Evolutionary conservation across 2,888 invertebrate genomes (phyloP).

Genomic region (Drosophila subquinaria): DNA sequence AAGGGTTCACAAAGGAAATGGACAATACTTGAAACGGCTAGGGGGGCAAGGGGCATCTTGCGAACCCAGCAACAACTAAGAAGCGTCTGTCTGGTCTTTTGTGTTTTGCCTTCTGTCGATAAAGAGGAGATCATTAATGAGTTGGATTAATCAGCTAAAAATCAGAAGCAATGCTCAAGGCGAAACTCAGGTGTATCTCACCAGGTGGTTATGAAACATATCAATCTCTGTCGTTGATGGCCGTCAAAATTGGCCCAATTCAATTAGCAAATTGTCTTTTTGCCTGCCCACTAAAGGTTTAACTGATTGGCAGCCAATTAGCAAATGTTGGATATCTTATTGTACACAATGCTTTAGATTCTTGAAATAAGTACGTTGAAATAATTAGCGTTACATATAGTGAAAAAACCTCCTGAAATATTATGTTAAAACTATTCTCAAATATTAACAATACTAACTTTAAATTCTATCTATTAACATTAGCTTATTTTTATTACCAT

Average conservation of each 20-base stretch:
- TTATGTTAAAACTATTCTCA: neutral
- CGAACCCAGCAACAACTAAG: neutral
- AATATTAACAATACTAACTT: neutral
- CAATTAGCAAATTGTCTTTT: neutral
- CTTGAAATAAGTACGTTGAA: neutral
- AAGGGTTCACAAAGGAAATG: constrained; percentile 40
- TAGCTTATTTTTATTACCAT: neutral
- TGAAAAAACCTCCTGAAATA: neutral
- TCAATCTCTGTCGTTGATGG: neutral
- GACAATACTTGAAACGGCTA: neutral
- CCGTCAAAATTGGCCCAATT: neutral
- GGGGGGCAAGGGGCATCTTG: neutral
- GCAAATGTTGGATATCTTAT: neutral
- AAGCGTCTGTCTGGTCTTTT: neutral
- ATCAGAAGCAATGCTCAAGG: neutral
- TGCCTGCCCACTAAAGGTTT: neutral
- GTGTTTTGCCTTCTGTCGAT: neutral
- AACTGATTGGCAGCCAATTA: neutral
- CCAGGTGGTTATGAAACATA: neutral
- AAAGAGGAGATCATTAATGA: neutral
- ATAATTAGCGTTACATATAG: neutral
- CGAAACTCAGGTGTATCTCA: neutral
- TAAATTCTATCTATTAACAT: no score
- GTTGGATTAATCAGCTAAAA: neutral
- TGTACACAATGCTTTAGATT: neutral